Base-by-base conservation (phyloP, 2,113 vertebrate species). In the Ranitomeya variabilis region DNA sequence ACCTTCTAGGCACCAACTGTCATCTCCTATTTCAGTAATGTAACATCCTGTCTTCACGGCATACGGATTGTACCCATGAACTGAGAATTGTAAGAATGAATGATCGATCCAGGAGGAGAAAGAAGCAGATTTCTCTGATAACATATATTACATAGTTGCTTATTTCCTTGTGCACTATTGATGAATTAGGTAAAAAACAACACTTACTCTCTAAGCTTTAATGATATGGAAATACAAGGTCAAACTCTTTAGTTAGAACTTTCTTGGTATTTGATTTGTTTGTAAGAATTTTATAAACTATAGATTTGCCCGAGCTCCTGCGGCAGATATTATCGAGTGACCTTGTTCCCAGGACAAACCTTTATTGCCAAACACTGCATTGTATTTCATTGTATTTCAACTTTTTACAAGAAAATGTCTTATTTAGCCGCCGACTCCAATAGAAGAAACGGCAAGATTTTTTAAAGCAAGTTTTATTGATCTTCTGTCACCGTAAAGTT, bases 321-420 rank as follows among this genome's bases (percentile, higher is more conserved):
- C 31, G 1, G 31, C 71, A 45, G 8, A 37, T 11, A 18, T 21
- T 51, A 52, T 18, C 16, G 7, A 12, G 16, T 76, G 73, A 76
- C 73, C 73, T 76, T 45, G 37, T 76, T 52, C 12, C 37, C 71
- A 76, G 73, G 73, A 76, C 73, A 76, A 76, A 19, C 73, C 16
- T 52, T 76, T 76, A 76, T 76, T 21, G 45, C 73, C 73, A 76
- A 76, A 11, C 52, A 45, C 12, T 52, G 18, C 37, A 76, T 52
- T 76, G 73, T 51, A 76, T 76, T 76, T 76, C 37, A 76, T 52
- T 76, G 73, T 51, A 52, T 76, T 76, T 76, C 37, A 76, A 76
- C 73, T 76, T 76, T 52, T 76, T 19, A 52, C 19, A 76, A 74
- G 45, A 76, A 52, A 76, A 76, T 52, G 45, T 52, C 73, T 76